phyloP scores from a whole-genome alignment of 1,140 invertebrate species.

The Pseudomyrmex cubaensis region DNA sequence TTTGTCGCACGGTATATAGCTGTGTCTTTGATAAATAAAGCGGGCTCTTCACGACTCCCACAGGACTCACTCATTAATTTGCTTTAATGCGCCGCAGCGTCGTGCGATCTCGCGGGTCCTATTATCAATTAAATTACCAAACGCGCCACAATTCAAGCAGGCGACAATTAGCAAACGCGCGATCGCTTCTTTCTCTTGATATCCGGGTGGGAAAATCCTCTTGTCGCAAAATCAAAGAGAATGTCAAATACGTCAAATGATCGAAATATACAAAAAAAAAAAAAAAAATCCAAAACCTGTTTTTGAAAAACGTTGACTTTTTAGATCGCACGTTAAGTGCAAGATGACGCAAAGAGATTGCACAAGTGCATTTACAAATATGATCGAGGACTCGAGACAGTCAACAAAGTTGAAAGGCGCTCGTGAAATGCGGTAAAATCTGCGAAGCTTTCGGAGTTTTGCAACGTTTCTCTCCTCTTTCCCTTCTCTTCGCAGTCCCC shows the following conservation, averaged over 20 bases:
- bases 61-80: slow-evolving; percentile 75
- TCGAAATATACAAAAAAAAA: too few species aligned
- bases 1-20: slow-evolving; percentile 7
- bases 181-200: slow-evolving; percentile 1
- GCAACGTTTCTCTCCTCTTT: slow-evolving; percentile 11
- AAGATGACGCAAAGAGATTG: neutral
- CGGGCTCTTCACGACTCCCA: slow-evolving; percentile 43
- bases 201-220: neutral
- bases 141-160: slow-evolving; percentile 41
- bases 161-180: slow-evolving; percentile 40
- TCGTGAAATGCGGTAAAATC: slow-evolving; percentile 24
- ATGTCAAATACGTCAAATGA: too few species aligned
- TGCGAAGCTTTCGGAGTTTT: slow-evolving; percentile 11
- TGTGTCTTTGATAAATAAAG: slow-evolving; percentile 70
- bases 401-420: slow-evolving; percentile 6
- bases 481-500: neutral
- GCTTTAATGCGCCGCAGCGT: slow-evolving; percentile 66
- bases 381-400: neutral
- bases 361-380: neutral
- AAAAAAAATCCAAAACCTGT: too few species aligned
- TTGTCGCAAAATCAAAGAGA: neutral
- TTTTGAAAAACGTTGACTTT: too few species aligned
- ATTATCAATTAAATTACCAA: slow-evolving; percentile 73
- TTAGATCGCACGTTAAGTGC: neutral
- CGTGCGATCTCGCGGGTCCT: slow-evolving; percentile 43